Conservation (phyloP, 1,140 invertebrate genomes). For the Limonius californicus region DNA sequence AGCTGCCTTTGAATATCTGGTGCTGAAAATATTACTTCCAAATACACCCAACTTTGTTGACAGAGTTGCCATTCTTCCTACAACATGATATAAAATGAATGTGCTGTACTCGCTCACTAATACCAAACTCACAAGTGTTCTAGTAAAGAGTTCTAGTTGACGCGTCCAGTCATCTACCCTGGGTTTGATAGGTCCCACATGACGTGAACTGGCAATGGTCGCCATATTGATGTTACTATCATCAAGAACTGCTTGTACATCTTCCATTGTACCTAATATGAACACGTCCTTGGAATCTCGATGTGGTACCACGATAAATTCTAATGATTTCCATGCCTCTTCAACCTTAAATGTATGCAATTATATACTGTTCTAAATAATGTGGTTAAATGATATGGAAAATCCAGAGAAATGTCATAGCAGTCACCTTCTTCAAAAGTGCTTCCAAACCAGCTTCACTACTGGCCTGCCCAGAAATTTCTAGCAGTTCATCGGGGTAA, state of each 20-base stretch:
- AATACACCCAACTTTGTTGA: conserved; percentile 81
- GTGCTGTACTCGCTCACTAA: no score
- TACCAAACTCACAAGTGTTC: conserved; percentile 66
- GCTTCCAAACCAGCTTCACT: conserved; percentile 77
- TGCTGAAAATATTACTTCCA: conserved; percentile 85
- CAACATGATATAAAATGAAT: no score
- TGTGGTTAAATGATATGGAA: no score
- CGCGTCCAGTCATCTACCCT: conserved; percentile 76
- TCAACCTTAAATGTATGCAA: conserved; percentile 64
- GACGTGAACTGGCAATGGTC: conserved; percentile 78
- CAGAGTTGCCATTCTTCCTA: conserved; percentile 81
- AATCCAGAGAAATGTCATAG: not conserved
- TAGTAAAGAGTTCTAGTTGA: conserved; percentile 69
- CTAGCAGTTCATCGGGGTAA: conserved; percentile 68
- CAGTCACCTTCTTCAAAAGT: conserved; percentile 67
- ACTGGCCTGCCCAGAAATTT: conserved; percentile 79
- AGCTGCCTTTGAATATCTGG: conserved; percentile 85
- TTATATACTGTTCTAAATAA: no score
- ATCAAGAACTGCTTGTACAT: conserved; percentile 75
- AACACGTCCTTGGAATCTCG: conserved; percentile 78
- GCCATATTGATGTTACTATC: conserved; percentile 82
- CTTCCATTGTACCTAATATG: conserved; percentile 77
- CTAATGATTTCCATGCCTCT: conserved; percentile 73
- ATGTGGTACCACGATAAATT: conserved; percentile 72
- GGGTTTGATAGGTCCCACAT: conserved; percentile 76